Conservation (phyloP, 2,797 vertebrate species). For the Lagocephalus sceleratus region DNA sequence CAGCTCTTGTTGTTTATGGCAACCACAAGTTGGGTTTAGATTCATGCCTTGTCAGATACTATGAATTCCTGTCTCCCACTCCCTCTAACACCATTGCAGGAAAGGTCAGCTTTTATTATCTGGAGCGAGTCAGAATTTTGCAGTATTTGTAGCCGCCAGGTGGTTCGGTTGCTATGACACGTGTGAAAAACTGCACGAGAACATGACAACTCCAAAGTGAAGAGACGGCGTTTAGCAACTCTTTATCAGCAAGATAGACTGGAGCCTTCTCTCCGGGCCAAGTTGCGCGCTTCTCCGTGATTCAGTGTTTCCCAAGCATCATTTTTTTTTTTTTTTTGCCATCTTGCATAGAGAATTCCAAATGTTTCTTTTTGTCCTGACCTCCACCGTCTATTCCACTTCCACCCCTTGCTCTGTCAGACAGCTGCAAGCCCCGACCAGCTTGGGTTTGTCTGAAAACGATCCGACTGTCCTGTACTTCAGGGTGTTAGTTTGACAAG, state of each 20-base stretch:
- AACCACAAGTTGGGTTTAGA: slow-evolving; percentile 43
- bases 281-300: not conserved
- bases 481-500: slow-evolving; percentile 49
- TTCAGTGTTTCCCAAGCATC: not conserved
- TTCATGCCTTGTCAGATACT: slow-evolving; percentile 45
- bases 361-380: not conserved
- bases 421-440: slow-evolving; percentile 52
- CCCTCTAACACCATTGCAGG: slow-evolving; percentile 19
- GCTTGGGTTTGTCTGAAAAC: slow-evolving; percentile 37
- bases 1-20: slow-evolving; percentile 51
- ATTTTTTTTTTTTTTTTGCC: slow-evolving; percentile 1
- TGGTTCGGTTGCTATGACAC: slow-evolving; percentile 46
- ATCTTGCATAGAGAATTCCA: not conserved
- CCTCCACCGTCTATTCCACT: not conserved
- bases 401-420: slow-evolving; percentile 7
- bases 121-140: slow-evolving; percentile 16
- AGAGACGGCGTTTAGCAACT: slow-evolving; percentile 11
- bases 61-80: slow-evolving; percentile 40
- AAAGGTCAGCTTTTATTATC: slow-evolving; percentile 50
- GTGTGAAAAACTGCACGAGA: slow-evolving; percentile 22
- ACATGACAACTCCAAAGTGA: slow-evolving; percentile 19
- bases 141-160: slow-evolving; percentile 25
- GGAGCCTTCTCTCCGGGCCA: not conserved
- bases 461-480: slow-evolving; percentile 40
- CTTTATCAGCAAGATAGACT: slow-evolving; percentile 16